Evolutionary conservation across 2,888 invertebrate genomes (phyloP).

Genomic region (Synanthedon andrenaeformis): DNA sequence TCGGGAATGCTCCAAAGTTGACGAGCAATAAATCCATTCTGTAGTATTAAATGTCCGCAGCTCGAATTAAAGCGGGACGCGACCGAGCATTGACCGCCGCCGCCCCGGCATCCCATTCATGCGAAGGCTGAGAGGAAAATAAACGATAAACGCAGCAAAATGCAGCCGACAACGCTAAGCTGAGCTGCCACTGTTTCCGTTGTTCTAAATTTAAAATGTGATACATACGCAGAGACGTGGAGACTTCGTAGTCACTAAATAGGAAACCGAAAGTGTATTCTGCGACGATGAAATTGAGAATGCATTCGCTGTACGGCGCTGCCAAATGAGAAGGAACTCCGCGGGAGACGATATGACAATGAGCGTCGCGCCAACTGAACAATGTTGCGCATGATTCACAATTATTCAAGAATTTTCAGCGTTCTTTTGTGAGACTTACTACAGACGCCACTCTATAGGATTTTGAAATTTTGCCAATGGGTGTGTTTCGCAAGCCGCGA

Average conservation of each 20-base stretch:
- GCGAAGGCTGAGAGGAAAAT: slow-evolving; percentile 50
- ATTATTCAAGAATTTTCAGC: slow-evolving; percentile 12
- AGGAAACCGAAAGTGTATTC: slow-evolving; percentile 28
- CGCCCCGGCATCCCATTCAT: slow-evolving; percentile 49
- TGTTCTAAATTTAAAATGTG: slow-evolving; percentile 58
- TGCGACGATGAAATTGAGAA: slow-evolving; percentile 23
- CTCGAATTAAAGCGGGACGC: slow-evolving; percentile 24
- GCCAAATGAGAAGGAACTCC: slow-evolving; percentile 20
- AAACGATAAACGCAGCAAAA: slow-evolving; percentile 32
- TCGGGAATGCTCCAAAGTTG: slow-evolving; percentile 17
- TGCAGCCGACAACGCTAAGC: slow-evolving; percentile 18
- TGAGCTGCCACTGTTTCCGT: slow-evolving; percentile 43
- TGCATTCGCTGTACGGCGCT: slow-evolving; percentile 11
- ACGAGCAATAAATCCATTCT: slow-evolving; percentile 49
- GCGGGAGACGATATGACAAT: slow-evolving; percentile 39
- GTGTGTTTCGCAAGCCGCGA: slow-evolving; percentile 45
- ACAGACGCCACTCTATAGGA: slow-evolving; percentile 49
- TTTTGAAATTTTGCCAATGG: slow-evolving; percentile 68
- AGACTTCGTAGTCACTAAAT: slow-evolving; percentile 10
- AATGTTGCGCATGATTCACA: slow-evolving; percentile 38
- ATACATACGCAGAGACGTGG: slow-evolving; percentile 27
- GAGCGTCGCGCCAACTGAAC: slow-evolving; percentile 18
- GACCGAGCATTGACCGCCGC: slow-evolving; percentile 35
- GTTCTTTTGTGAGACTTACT: slow-evolving; percentile 55
- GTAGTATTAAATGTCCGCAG: slow-evolving; percentile 40